Conservation (phyloP, 2,888 invertebrate species). For the Drosophila eohydei region DNA sequence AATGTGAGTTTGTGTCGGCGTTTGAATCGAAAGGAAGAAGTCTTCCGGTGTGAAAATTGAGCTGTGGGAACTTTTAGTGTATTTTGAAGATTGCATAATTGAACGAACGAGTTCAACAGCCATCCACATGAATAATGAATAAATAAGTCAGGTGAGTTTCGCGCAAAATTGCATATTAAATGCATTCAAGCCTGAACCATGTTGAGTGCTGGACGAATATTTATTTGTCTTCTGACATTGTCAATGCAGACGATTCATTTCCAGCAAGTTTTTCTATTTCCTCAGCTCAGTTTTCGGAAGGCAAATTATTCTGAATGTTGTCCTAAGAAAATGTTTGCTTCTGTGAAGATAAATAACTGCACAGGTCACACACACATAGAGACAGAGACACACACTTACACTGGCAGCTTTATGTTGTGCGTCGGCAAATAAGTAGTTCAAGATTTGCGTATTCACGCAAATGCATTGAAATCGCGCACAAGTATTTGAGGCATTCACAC, state of each 20-base stretch:
- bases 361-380: slow-evolving; percentile 21
- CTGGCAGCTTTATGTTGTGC: slow-evolving; percentile 17
- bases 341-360: slow-evolving; percentile 33
- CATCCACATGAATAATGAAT: slow-evolving; percentile 35
- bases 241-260: neutral
- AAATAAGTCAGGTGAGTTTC: slow-evolving; percentile 34
- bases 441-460: slow-evolving; percentile 57
- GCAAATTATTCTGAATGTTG: slow-evolving; percentile 22
- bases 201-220: neutral
- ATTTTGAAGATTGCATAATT: slow-evolving; percentile 25
- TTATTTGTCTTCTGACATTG: neutral
- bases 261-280: slow-evolving; percentile 29
- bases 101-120: slow-evolving; percentile 26
- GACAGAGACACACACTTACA: slow-evolving; percentile 18
- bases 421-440: slow-evolving; percentile 63
- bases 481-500: slow-evolving; percentile 68
- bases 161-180: slow-evolving; percentile 19
- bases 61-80: slow-evolving; percentile 34
- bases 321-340: slow-evolving; percentile 21
- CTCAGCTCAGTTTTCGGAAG: slow-evolving; percentile 13
- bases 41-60: slow-evolving; percentile 42
- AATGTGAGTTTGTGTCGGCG: neutral
- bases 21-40: slow-evolving; percentile 18
- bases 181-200: neutral
- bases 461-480: slow-evolving; percentile 56